Conservation (phyloP, 2,888 invertebrate genomes). For the Merodon equestris region DNA sequence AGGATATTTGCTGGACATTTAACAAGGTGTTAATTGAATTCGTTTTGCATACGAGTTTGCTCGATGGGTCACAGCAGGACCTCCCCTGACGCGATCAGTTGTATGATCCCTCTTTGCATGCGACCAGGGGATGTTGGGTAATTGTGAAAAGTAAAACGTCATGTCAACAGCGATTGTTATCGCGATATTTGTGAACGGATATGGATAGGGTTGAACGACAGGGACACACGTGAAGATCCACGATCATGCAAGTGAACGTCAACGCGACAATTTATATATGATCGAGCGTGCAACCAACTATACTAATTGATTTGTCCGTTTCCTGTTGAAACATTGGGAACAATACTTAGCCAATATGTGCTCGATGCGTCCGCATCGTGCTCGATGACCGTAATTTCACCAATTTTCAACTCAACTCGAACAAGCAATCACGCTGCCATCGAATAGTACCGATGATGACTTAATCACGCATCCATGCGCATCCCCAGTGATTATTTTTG, state of each 20-base stretch:
- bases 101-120: constrained; percentile 29
- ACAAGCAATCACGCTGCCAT: too few relatives aligned
- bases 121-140: constrained; percentile 47
- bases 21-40: constrained; percentile 78
- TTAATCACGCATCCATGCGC: too few relatives aligned
- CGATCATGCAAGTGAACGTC: too few relatives aligned
- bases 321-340: background rate
- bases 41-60: constrained; percentile 77
- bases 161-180: constrained; percentile 75
- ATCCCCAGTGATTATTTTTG: too few relatives aligned
- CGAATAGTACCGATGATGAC: too few relatives aligned
- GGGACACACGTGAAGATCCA: constrained; percentile 36
- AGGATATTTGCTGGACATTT: constrained; percentile 19
- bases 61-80: constrained; percentile 30
- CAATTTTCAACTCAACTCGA: too few relatives aligned
- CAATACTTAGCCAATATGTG: background rate
- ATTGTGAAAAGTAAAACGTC: constrained; percentile 72
- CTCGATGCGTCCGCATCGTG: too few relatives aligned
- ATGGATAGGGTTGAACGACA: constrained; percentile 51
- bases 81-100: constrained; percentile 41
- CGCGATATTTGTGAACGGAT: constrained; percentile 46
- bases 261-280: too few relatives aligned
- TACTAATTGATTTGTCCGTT: too few relatives aligned
- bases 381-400: too few relatives aligned
- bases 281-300: too few relatives aligned